Base-by-base conservation (phyloP, 2,797 vertebrate species). In the Lepus oiostolus region DNA sequence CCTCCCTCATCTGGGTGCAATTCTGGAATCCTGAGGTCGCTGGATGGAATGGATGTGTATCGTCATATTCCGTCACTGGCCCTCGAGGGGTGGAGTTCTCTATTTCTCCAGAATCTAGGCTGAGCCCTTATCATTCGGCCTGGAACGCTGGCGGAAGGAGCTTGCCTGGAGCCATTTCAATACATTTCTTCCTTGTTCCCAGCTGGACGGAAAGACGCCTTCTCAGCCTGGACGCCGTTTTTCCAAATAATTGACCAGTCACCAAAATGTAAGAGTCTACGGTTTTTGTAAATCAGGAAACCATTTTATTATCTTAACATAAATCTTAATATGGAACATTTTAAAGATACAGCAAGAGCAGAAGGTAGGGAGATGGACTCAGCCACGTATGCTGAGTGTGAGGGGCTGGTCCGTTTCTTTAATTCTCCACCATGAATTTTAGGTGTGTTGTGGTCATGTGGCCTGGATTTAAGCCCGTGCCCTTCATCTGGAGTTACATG, bases 311-410 rank as follows among this genome's bases (percentile, higher is more conserved):
- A 63, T 52, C 38, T 68, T 26, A 62, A 85, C 67, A 32, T 21
- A 63, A 24, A 74, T 16, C 26, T 71, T 26, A n/a, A 8, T 12
- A 32, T 32, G 32, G 28, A 60, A 72, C 67, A 65, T n/a, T 12
- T 16, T 17, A 76, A 72, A 32, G 35, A n/a, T 24, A 11, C 22
- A 19, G 9, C 11, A 4, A 19, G 50, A n/a, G 16, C 38, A 67
- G 47, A 68, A 19, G 13, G 6, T n/a, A 50, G 19, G 5, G 50
- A 35, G 75, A 80, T 7, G 17, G 4, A 12, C 0, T 30, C 28
- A 4, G 5, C 1, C 13, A 3, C 11, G 6, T 8, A 3, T 4
- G 6, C 2, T n/a, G 38, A 6, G 28, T 9, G 2, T n/a, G 52
- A 35, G 7, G 3, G 5, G 0, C 12, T 5, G 3, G 10, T 2